These are phyloP conservation scores for Calephelis nemesis DNA, from an alignment of 1,140 invertebrate genomes.

Conservation along the genomic window DNA sequence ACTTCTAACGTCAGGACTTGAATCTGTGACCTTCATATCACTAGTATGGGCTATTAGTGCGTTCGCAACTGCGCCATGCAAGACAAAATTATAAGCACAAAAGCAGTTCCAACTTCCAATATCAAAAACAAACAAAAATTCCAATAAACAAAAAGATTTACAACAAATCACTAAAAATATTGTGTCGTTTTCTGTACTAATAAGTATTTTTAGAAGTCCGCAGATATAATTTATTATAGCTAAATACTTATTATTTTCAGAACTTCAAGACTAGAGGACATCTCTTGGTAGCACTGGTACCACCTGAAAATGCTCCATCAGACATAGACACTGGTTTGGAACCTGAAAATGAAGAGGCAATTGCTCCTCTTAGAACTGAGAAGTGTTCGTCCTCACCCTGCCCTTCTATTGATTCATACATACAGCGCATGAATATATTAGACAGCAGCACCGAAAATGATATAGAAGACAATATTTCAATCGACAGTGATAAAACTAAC, in stretches of 20 bases:
- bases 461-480: conserved; percentile 1
- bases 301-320: neutral
- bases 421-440: conserved; percentile 36
- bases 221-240: neutral
- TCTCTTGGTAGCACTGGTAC: conserved; percentile 7
- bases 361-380: conserved; percentile 12
- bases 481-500: neutral
- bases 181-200: no score
- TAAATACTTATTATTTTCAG: neutral
- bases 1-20: no score
- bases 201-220: no score
- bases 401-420: conserved; percentile 20
- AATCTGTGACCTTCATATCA: no score
- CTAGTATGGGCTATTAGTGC: no score
- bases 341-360: conserved; percentile 21
- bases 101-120: no score
- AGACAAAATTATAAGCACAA: no score
- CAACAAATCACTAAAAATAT: no score
- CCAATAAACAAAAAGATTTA: no score
- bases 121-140: no score
- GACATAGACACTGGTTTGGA: conserved; percentile 19
- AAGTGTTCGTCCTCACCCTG: neutral
- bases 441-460: conserved; percentile 9
- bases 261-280: conserved; percentile 12
- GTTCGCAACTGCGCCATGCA: no score